A percentile compares a stretch with the other conserved stretches of the same genome.
Evolutionary conservation across 2,888 invertebrate genomes (phyloP).

Genomic region (Ichneumoninae sp.): DNA sequence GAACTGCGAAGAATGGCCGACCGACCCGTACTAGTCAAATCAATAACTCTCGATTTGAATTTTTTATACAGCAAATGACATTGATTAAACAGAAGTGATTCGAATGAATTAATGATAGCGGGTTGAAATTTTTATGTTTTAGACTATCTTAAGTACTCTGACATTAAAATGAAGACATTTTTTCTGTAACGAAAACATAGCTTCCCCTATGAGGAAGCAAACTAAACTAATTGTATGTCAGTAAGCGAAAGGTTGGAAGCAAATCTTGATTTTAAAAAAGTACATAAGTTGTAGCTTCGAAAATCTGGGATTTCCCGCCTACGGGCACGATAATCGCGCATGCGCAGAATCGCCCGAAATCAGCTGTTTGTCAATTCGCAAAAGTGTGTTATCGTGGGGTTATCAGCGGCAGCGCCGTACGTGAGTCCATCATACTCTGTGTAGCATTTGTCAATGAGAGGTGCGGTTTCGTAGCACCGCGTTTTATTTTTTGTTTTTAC

Average conservation of each 20-base stretch:
- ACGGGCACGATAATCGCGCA: not conserved
- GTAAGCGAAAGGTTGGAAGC: no score
- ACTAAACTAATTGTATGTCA: no score
- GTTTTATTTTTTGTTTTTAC: not conserved
- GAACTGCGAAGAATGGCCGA: not conserved
- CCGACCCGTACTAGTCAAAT: not conserved
- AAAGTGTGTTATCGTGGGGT: constrained; percentile 7
- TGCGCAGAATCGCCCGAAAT: constrained; percentile 1
- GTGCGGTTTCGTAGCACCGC: not conserved
- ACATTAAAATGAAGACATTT: no score
- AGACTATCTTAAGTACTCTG: no score
- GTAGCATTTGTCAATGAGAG: not conserved
- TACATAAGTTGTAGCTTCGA: not conserved
- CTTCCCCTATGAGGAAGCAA: no score
- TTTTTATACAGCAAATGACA: no score
- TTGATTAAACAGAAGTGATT: no score
- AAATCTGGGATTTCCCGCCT: not conserved
- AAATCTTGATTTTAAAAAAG: no score
- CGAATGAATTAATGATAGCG: no score
- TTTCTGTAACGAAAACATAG: no score
- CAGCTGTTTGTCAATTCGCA: constrained; percentile 12
- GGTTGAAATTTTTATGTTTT: no score
- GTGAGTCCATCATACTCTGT: not conserved
- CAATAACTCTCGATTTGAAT: not conserved
- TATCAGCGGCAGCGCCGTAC: not conserved